These are phyloP conservation scores for Drosophila anomalata DNA, from an alignment of 2,888 invertebrate genomes.

Conservation along the genomic window DNA sequence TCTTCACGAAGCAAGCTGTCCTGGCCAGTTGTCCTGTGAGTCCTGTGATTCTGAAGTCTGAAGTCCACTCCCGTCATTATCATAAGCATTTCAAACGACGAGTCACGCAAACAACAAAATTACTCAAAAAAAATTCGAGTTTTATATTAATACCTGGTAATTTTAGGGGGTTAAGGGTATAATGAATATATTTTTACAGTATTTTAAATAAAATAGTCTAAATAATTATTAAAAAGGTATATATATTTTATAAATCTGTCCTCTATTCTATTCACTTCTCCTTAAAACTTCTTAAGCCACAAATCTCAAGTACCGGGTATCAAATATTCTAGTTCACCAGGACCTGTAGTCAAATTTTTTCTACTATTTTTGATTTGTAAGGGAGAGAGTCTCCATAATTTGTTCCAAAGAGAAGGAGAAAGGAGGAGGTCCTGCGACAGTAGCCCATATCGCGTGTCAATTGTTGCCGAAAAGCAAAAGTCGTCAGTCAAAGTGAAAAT, in stretches of 20 bases:
- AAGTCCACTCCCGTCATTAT: constrained; percentile 32
- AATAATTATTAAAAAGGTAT: no score
- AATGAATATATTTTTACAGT: no score
- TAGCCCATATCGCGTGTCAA: constrained; percentile 79
- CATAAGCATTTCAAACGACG: constrained; percentile 57
- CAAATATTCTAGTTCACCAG: not conserved
- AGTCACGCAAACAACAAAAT: constrained; percentile 36
- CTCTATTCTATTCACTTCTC: no score
- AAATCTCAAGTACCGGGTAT: not conserved
- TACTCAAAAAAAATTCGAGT: not conserved
- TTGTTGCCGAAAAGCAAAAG: constrained; percentile 68
- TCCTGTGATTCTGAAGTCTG: not conserved
- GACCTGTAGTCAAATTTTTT: constrained; percentile 1
- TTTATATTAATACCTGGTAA: constrained; percentile 2
- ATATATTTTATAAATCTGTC: no score
- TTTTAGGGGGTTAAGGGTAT: not conserved
- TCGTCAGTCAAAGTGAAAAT: constrained; percentile 58
- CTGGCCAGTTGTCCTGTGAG: constrained; percentile 5
- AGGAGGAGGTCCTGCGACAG: not conserved
- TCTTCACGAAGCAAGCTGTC: not conserved
- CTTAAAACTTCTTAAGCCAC: no score
- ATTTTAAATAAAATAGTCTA: no score
- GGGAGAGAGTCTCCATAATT: not conserved
- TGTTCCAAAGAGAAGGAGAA: not conserved
- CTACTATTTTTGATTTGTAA: not conserved